Evolutionary conservation across 1,140 invertebrate genomes (phyloP).

Genomic region (Drosophila melanica): DNA sequence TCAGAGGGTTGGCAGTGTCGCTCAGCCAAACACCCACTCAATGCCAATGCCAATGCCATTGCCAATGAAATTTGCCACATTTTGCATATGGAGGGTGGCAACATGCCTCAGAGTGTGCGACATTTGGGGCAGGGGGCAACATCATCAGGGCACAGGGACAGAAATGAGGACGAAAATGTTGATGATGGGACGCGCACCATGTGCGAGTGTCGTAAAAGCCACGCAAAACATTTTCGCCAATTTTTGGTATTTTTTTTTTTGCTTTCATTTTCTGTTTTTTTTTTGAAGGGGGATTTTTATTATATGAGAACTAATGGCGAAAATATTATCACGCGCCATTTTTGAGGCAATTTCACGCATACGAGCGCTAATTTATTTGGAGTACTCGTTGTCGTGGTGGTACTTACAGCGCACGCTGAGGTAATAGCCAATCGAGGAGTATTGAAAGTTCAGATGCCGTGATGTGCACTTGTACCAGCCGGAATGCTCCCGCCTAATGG

Average conservation of each 20-base stretch:
- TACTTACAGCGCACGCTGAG: slow-evolving; percentile 93
- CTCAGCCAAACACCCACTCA: slow-evolving; percentile 26
- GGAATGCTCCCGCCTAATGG: slow-evolving; percentile 90
- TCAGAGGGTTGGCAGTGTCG: slow-evolving; percentile 43
- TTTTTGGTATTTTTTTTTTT: slow-evolving; percentile 37
- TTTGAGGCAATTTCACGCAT: slow-evolving; percentile 81
- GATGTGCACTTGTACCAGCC: slow-evolving; percentile 96
- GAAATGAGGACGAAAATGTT: slow-evolving; percentile 19
- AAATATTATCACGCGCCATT: slow-evolving; percentile 76
- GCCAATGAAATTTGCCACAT: slow-evolving; percentile 74
- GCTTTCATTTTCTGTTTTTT: slow-evolving; percentile 17
- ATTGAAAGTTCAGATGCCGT: slow-evolving; percentile 91
- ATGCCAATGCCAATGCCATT: slow-evolving; percentile 52
- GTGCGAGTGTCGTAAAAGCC: slow-evolving; percentile 70
- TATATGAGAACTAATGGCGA: slow-evolving; percentile 68
- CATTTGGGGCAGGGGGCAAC: neutral
- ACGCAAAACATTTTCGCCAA: slow-evolving; percentile 28
- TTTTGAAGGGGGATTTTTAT: slow-evolving; percentile 42
- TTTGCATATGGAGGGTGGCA: slow-evolving; percentile 65
- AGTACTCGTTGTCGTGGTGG: slow-evolving; percentile 20
- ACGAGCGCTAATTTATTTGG: slow-evolving; percentile 68
- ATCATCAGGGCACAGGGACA: slow-evolving; percentile 40
- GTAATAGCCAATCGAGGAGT: slow-evolving; percentile 94
- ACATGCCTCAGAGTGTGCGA: slow-evolving; percentile 45
- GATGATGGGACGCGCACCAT: slow-evolving; percentile 54